These are phyloP conservation scores for Drosophila quinaria DNA, from an alignment of 2,888 invertebrate species.

Conservation along the genomic window DNA sequence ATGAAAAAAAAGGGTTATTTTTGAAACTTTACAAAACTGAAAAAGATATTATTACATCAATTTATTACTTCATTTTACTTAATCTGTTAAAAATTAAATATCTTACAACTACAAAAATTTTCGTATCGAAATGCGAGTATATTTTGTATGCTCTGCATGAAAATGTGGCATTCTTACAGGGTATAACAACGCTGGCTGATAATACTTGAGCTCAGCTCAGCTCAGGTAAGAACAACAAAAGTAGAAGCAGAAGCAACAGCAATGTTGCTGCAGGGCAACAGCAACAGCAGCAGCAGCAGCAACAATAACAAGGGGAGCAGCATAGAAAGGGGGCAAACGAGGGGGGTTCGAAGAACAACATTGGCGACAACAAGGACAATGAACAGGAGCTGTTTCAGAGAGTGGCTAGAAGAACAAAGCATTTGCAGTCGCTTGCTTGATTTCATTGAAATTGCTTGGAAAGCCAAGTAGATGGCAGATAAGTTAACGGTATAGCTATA, in stretches of 20 bases:
- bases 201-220: conserved; percentile 30
- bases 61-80: neutral
- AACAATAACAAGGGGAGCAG: neutral
- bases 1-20: neutral
- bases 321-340: neutral
- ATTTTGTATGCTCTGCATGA: neutral
- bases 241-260: conserved; percentile 16
- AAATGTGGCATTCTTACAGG: conserved; percentile 10
- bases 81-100: too few relatives aligned
- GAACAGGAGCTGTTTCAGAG: conserved; percentile 15
- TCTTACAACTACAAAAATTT: neutral
- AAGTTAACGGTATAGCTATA: conserved; percentile 28
- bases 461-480: conserved; percentile 43
- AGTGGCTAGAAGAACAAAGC: conserved; percentile 47
- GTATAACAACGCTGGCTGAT: conserved; percentile 35
- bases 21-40: neutral
- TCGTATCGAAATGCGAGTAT: neutral
- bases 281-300: conserved; percentile 18
- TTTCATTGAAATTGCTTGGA: conserved; percentile 59
- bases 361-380: conserved; percentile 48
- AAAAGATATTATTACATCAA: neutral
- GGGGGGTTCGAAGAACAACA: conserved; percentile 31
- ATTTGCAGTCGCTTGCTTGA: conserved; percentile 55
- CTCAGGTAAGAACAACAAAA: conserved; percentile 27
- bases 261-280: conserved; percentile 39